phyloP scores from a whole-genome alignment of 2,797 vertebrate genomes.

The Chaunax sp. region DNA sequence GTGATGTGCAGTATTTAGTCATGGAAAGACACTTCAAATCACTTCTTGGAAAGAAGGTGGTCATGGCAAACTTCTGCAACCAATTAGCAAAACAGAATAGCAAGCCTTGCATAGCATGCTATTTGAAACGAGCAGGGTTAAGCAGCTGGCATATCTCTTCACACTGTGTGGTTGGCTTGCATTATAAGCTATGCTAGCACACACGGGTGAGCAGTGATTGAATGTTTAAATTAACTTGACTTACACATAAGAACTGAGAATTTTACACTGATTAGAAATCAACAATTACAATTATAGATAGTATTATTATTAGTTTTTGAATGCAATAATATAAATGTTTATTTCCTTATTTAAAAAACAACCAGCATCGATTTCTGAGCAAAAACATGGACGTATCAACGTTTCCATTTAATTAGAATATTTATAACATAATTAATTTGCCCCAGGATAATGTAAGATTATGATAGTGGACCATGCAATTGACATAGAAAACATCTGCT shows the following conservation, averaged over 20 bases:
- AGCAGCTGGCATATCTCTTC: neutral
- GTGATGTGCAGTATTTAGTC: neutral
- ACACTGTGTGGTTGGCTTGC: neutral
- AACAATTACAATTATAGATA: no score
- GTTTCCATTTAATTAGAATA: neutral
- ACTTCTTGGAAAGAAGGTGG: neutral
- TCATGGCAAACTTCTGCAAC: neutral
- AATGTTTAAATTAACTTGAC: neutral
- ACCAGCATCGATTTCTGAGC: neutral
- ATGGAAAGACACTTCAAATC: conserved; percentile 14
- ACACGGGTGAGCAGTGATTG: neutral
- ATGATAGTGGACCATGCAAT: neutral
- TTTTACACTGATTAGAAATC: neutral
- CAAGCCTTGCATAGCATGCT: conserved; percentile 15
- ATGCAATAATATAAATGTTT: neutral
- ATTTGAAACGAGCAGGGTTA: conserved; percentile 16
- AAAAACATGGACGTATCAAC: neutral
- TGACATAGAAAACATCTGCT: conserved; percentile 12
- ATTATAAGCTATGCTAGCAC: neutral
- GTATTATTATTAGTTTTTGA: no score
- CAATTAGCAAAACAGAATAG: conserved; percentile 1
- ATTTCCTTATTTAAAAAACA: neutral
- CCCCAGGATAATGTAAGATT: neutral
- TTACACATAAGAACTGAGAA: neutral
- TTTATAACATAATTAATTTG: neutral